These are phyloP conservation scores for Diprion similis DNA, from an alignment of 1,140 invertebrate species.

Conservation along the genomic window DNA sequence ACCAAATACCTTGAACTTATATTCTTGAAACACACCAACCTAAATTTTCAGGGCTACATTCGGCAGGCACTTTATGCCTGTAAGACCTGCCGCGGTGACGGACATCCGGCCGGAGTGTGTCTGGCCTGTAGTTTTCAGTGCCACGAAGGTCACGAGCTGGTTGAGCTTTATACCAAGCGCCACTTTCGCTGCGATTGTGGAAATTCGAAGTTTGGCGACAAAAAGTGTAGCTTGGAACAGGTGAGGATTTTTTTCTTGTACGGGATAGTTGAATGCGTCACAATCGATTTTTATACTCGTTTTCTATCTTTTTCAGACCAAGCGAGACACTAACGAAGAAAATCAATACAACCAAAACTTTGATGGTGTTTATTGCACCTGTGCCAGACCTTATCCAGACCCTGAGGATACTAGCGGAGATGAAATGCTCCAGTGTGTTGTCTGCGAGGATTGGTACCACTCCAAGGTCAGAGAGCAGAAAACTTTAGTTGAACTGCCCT, in stretches of 20 bases:
- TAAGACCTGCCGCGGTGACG: constrained; percentile 80
- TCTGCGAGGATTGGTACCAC: constrained; percentile 99
- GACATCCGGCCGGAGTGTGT: constrained; percentile 83
- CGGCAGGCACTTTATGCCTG: constrained; percentile 97
- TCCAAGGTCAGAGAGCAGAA: constrained; percentile 60
- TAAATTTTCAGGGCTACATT: constrained; percentile 83
- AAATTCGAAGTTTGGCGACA: constrained; percentile 81
- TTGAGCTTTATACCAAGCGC: constrained; percentile 97
- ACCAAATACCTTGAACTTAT: too few relatives aligned
- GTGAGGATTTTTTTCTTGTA: constrained; percentile 54
- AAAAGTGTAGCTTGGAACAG: constrained; percentile 74
- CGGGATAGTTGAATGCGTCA: background rate
- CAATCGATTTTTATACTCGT: background rate
- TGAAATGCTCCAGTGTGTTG: constrained; percentile 95
- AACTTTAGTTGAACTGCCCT: too few relatives aligned
- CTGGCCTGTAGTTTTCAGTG: constrained; percentile 94
- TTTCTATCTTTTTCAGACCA: constrained; percentile 55
- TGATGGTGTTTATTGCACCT: constrained; percentile 90
- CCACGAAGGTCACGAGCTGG: constrained; percentile 94
- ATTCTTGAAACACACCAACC: background rate
- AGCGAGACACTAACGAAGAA: constrained; percentile 71
- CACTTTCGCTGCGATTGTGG: constrained; percentile 98
- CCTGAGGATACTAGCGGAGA: constrained; percentile 80
- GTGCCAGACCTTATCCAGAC: constrained; percentile 95
- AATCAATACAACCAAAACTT: constrained; percentile 98